phyloP scores from a whole-genome alignment of 2,797 vertebrate genomes.

The Phoebastria nigripes region DNA sequence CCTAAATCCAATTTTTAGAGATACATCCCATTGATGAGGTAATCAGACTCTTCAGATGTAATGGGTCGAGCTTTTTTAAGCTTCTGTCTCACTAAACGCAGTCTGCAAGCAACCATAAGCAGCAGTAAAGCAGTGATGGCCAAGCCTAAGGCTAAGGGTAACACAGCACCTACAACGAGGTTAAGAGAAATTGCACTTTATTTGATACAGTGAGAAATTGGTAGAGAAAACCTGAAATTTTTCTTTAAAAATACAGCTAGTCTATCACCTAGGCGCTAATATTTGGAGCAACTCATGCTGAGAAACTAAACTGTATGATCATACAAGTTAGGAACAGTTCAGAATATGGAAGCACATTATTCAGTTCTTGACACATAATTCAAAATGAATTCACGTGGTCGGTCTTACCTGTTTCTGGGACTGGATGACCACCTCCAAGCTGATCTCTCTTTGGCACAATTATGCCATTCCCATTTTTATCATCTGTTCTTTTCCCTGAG shows the following conservation, averaged over 20 bases:
- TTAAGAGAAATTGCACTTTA: neutral
- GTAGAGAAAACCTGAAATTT: neutral
- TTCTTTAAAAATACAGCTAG: neutral
- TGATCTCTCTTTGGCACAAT: slow-evolving; percentile 75
- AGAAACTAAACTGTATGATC: neutral
- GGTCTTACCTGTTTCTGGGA: slow-evolving; percentile 86
- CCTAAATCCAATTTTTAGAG: slow-evolving; percentile 58
- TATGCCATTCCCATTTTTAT: slow-evolving; percentile 68
- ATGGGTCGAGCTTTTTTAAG: slow-evolving; percentile 93
- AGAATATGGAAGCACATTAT: neutral
- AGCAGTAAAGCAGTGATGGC: slow-evolving; percentile 91
- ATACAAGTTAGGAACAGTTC: neutral
- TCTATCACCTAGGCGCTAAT: neutral
- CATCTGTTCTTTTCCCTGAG: slow-evolving; percentile 73
- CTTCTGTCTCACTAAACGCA: slow-evolving; percentile 88
- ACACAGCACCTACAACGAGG: slow-evolving; percentile 83
- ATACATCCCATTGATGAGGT: slow-evolving; percentile 99
- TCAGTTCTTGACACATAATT: fast-evolving
- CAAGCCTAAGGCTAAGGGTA: slow-evolving; percentile 91
- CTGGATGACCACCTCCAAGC: slow-evolving; percentile 77
- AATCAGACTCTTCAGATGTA: slow-evolving; percentile 96
- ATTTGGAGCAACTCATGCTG: neutral
- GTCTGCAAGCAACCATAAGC: slow-evolving; percentile 91
- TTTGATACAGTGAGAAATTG: neutral
- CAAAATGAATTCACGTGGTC: neutral